phyloP scores from a whole-genome alignment of 1,140 invertebrate genomes.

The Temnothorax nylanderi region DNA sequence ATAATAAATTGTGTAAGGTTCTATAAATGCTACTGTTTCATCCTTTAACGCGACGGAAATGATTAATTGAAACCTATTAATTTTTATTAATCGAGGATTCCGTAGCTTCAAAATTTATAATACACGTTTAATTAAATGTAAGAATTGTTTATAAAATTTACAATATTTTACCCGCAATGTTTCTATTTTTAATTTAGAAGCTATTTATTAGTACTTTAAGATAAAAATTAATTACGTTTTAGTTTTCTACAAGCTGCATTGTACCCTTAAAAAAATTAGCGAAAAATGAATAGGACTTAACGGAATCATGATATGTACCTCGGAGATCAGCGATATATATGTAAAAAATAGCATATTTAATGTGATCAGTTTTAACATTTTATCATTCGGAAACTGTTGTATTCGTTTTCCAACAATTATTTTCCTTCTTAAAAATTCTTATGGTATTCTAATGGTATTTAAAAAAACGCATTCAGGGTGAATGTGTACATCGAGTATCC shows the following conservation, averaged over 20 bases:
- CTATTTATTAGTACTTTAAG: not conserved
- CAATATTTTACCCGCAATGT: too few relatives aligned
- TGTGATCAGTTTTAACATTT: not conserved
- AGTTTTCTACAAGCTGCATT: not conserved
- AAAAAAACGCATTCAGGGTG: not conserved
- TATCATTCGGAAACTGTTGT: not conserved
- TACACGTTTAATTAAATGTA: too few relatives aligned
- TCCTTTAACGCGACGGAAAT: not conserved
- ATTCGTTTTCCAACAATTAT: not conserved
- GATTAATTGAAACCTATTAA: not conserved
- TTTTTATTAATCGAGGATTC: not conserved
- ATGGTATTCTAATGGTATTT: not conserved
- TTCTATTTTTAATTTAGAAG: not conserved
- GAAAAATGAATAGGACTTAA: not conserved
- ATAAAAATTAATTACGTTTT: not conserved
- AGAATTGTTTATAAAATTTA: too few relatives aligned
- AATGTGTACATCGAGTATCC: conserved; percentile 2
- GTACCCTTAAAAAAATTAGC: not conserved
- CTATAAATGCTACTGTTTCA: not conserved
- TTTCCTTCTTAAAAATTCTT: conserved; percentile 1
- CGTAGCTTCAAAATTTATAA: too few relatives aligned
- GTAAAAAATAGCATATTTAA: not conserved
- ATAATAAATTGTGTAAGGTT: not conserved
- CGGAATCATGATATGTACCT: not conserved
- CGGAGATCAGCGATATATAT: not conserved